Percentiles rank a stretch among this genome's conserved stretches.
These are phyloP conservation scores for Teleogryllus oceanicus DNA, from an alignment of 2,888 invertebrate species.

Conservation along the genomic window DNA sequence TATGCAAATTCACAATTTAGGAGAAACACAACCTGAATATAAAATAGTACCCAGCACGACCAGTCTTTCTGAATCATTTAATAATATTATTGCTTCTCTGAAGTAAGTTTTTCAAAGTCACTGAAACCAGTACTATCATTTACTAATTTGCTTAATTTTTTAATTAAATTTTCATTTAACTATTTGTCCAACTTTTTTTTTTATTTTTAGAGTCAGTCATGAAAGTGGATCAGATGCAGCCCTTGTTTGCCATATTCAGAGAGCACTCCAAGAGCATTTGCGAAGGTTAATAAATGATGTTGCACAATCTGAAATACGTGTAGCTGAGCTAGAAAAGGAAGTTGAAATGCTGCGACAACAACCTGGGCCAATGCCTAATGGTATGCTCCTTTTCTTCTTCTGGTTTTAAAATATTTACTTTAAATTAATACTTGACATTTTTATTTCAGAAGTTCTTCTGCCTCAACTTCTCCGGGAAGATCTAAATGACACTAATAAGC, in stretches of 20 bases:
- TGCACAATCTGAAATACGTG: constrained; percentile 42
- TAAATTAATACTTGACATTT: neutral
- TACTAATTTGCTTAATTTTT: no score
- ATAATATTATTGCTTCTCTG: constrained; percentile 39
- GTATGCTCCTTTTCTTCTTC: constrained; percentile 30
- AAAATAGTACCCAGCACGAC: constrained; percentile 44
- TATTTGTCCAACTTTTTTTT: neutral
- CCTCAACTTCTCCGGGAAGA: constrained; percentile 35
- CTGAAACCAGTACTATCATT: no score
- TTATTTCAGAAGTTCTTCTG: constrained; percentile 35
- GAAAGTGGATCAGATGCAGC: constrained; percentile 22
- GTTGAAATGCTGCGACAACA: constrained; percentile 37
- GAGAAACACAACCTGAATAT: constrained; percentile 46
- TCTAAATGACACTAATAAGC: constrained; percentile 24
- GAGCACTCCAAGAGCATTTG: constrained; percentile 45
- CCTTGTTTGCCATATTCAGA: constrained; percentile 42
- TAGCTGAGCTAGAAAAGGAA: constrained; percentile 35
- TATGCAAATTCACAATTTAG: constrained; percentile 46
- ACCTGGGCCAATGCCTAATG: constrained; percentile 41
- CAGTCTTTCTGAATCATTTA: constrained; percentile 42
- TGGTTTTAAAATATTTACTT: neutral
- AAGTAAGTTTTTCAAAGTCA: constrained; percentile 32
- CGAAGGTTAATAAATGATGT: constrained; percentile 43
- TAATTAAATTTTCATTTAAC: neutral
- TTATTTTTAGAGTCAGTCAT: neutral